phyloP scores from a whole-genome alignment of 2,888 invertebrate genomes.

The Patella depressa region DNA sequence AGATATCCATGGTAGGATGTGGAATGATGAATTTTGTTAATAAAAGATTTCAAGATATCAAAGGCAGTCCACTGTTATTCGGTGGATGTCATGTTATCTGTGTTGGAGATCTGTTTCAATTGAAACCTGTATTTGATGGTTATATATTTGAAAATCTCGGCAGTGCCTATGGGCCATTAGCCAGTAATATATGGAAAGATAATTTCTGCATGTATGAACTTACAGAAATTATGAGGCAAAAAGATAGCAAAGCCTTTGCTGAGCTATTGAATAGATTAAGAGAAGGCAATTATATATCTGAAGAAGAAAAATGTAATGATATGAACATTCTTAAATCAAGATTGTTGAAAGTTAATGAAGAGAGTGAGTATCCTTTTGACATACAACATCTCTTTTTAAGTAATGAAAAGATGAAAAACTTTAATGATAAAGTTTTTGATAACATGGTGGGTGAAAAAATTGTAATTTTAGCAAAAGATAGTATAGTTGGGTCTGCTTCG shows the following conservation, averaged over 20 bases:
- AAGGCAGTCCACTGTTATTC: no score
- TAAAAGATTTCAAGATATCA: conserved; percentile 9
- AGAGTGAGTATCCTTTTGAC: neutral
- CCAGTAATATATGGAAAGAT: conserved; percentile 16
- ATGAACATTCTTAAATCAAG: neutral
- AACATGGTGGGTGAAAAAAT: neutral
- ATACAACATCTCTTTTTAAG: neutral
- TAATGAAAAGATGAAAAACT: neutral
- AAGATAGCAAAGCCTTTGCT: conserved; percentile 41
- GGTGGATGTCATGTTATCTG: no score
- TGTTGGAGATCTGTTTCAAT: no score
- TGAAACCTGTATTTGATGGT: no score
- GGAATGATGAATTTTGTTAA: conserved; percentile 31
- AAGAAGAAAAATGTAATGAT: neutral
- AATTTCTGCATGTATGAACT: conserved; percentile 37
- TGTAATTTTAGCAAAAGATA: neutral
- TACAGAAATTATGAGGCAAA: conserved; percentile 20
- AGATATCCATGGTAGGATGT: conserved; percentile 41
- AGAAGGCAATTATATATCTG: conserved; percentile 30
- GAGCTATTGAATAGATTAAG: conserved; percentile 40
- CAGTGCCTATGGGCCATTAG: conserved; percentile 23
- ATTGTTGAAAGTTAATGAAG: neutral
- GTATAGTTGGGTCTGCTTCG: neutral
- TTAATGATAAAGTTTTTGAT: neutral
- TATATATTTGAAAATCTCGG: neutral